Evolutionary conservation across 2,113 vertebrate genomes (phyloP), one percentile per base, ranked within the genome.

Genomic region (Corythornis cristatus): DNA sequence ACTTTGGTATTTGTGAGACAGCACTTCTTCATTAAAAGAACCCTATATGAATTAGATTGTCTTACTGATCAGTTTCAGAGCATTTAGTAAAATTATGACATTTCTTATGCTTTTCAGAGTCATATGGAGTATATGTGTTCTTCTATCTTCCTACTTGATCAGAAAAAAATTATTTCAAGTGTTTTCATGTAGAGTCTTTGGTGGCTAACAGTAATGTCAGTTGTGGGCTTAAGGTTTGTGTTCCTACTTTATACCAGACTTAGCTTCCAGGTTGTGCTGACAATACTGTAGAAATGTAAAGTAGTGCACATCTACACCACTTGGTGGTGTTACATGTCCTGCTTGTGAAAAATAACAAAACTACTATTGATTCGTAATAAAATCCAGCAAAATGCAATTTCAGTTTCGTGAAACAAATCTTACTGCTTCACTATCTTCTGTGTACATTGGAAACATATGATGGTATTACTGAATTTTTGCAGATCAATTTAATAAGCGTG

Each of bases 231-330:
- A 7, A 72, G 51, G 58, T 62, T 73, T 75, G 26, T 83, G 13
- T 21, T 96, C 29, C 78, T 60, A 22, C 18, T 25, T 68, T 61
- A 72, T 77, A 26, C 12, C 26, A 31, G 31, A 17, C 9, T 66
- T 76, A 29, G 26, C 40, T 93, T 83, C n/a, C 16, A 40, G 5
- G 75, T 75, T 1, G 2, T 84, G 15, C 23, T 76, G 56, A 28
- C 28, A 56, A 7, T 54, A 28, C 5, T 62, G 3, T 75, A 65
- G 66, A 28, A 53, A n/a, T 25, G 22, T 26, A 8, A 48, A 88
- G 81, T 64, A 93, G 40, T 94, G 76, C 87, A 88, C 54, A 87
- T 40, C 53, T 89, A 5, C 25, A 76, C 96, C 96, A 94, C 93
- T 89, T 93, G 94, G 91, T 95, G 96, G 95, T 90, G 83, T 81